These are phyloP conservation scores for Ophion ventricosus DNA, from an alignment of 2,888 invertebrate species.

Conservation along the genomic window DNA sequence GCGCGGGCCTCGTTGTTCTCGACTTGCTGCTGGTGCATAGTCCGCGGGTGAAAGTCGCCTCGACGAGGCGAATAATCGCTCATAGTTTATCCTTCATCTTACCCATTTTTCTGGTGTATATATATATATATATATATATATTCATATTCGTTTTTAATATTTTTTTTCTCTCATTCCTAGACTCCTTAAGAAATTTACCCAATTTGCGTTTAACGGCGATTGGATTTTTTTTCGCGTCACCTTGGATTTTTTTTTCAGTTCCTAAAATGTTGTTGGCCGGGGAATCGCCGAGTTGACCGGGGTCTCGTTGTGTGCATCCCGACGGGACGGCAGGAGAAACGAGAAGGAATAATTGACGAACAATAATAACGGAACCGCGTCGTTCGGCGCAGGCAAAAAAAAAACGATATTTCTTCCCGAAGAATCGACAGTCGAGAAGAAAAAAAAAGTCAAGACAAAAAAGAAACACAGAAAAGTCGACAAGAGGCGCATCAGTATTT, in stretches of 20 bases:
- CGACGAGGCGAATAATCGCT: constrained; percentile 34
- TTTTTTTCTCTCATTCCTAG: constrained; percentile 5
- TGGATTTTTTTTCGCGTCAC: background rate
- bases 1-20: constrained; percentile 14
- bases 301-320: background rate
- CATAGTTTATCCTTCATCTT: background rate
- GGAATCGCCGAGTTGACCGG: constrained; percentile 30
- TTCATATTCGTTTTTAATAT: background rate
- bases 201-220: background rate
- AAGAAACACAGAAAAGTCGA: constrained; percentile 14
- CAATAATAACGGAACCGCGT: background rate
- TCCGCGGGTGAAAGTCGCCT: constrained; percentile 46
- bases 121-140: background rate
- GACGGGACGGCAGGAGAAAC: background rate
- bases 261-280: constrained; percentile 67
- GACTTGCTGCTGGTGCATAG: background rate
- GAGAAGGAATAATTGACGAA: background rate
- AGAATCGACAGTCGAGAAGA: background rate
- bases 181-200: background rate
- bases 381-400: constrained; percentile 38
- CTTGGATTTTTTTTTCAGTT: constrained; percentile 60
- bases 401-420: constrained; percentile 13
- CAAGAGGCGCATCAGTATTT: constrained; percentile 56
- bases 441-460: background rate
- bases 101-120: background rate